Evolutionary conservation across 2,113 vertebrate species (phyloP).

Genomic region (Saguinus imperator): DNA sequence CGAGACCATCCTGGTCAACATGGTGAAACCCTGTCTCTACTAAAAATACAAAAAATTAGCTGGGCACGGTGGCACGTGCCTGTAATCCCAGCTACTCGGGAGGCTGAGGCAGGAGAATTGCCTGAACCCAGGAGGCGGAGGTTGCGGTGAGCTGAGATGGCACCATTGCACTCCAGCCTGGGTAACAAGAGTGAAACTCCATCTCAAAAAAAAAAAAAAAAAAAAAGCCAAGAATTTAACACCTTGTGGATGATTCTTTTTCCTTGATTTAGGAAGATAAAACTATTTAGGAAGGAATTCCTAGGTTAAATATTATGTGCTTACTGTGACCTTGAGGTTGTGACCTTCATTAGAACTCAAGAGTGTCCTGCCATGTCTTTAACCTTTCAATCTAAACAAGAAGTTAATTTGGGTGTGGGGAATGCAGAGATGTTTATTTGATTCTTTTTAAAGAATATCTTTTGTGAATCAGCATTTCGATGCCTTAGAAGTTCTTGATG

Average conservation of each 20-base stretch:
- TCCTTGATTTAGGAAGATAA: slow-evolving; percentile 36
- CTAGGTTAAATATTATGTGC: slow-evolving; percentile 44
- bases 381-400: slow-evolving; percentile 65
- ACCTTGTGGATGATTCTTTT: slow-evolving; percentile 7
- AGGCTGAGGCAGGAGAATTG: too few species aligned
- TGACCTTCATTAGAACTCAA: slow-evolving; percentile 46
- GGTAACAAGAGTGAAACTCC: too few species aligned
- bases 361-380: slow-evolving; percentile 57
- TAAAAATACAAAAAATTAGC: too few species aligned
- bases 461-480: slow-evolving; percentile 55
- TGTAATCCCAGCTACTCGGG: too few species aligned
- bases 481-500: slow-evolving; percentile 59
- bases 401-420: slow-evolving; percentile 26
- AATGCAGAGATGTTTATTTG: slow-evolving; percentile 39
- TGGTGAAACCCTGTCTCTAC: too few species aligned
- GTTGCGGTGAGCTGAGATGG: too few species aligned
- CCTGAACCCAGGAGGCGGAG: too few species aligned
- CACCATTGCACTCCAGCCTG: too few species aligned
- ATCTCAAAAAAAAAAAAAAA: too few species aligned
- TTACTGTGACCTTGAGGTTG: not conserved
- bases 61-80: too few species aligned
- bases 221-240: slow-evolving; percentile 54
- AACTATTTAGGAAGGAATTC: slow-evolving; percentile 30
- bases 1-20: too few species aligned
- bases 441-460: slow-evolving; percentile 25